phyloP scores from a whole-genome alignment of 2,797 vertebrate genomes.

The Taenioides sp. region DNA sequence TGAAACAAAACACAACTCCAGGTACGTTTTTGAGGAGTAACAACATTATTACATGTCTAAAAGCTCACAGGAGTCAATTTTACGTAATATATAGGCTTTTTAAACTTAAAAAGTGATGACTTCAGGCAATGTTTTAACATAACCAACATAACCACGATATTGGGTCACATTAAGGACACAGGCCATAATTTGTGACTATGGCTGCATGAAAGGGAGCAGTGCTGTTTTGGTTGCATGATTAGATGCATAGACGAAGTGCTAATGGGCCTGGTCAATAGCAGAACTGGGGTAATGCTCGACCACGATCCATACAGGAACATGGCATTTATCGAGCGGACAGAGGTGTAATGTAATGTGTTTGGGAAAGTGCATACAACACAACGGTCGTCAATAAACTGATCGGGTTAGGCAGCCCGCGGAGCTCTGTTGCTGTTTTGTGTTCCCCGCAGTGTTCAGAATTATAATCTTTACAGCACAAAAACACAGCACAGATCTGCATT shows the following conservation, averaged over 20 bases:
- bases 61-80: no score
- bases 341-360: slow-evolving; percentile 6
- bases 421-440: slow-evolving; percentile 4
- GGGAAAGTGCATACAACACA: neutral
- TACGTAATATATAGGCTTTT: no score
- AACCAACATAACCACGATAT: no score
- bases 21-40: no score
- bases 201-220: slow-evolving; percentile 22
- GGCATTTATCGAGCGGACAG: slow-evolving; percentile 31
- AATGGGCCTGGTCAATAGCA: slow-evolving; percentile 57
- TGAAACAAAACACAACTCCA: no score
- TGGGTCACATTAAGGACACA: slow-evolving; percentile 36
- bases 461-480: slow-evolving; percentile 2
- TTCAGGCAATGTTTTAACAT: neutral
- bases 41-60: no score
- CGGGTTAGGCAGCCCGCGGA: neutral
- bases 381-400: slow-evolving; percentile 4
- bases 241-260: slow-evolving; percentile 60
- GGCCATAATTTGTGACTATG: slow-evolving; percentile 33
- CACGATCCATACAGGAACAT: slow-evolving; percentile 28
- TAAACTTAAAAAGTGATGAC: neutral
- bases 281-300: slow-evolving; percentile 63
- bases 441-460: neutral
- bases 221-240: slow-evolving; percentile 52
- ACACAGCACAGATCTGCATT: slow-evolving; percentile 3